A percentile compares a stretch with the other conserved stretches of the same genome.
Evolutionary conservation across 2,888 invertebrate species (phyloP).

Genomic region (Lepetodrilus schrolli): DNA sequence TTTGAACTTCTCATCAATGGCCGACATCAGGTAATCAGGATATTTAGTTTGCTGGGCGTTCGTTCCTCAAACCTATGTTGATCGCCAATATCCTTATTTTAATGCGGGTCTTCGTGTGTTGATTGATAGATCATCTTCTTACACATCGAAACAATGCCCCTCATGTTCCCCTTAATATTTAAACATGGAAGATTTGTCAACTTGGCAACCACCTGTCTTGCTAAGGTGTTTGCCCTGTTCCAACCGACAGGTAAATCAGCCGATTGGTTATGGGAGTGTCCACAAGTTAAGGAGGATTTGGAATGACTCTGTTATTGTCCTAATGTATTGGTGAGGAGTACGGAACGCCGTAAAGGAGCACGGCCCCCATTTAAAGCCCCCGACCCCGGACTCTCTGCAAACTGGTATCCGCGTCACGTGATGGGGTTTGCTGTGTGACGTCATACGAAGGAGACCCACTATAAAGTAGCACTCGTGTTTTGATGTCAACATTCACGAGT

Average conservation of each 20-base stretch:
- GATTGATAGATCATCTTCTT: background rate
- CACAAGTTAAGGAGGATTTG: background rate
- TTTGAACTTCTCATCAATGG: background rate
- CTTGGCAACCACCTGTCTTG: background rate
- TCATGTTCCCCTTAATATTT: too few relatives aligned
- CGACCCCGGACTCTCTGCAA: background rate
- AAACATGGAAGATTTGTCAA: constrained; percentile 8
- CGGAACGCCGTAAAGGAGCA: too few relatives aligned
- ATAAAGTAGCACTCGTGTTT: constrained; percentile 21
- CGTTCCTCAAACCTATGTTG: background rate
- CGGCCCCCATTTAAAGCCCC: background rate
- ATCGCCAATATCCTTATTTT: constrained; percentile 25
- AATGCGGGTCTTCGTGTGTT: background rate
- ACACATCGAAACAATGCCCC: background rate
- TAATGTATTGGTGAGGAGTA: constrained; percentile 22
- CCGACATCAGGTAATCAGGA: background rate
- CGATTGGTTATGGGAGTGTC: background rate
- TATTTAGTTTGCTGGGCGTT: background rate
- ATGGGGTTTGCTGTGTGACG: constrained; percentile 19
- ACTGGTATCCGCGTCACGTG: constrained; percentile 7
- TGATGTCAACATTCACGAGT: constrained; percentile 6
- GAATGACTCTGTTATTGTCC: constrained; percentile 12
- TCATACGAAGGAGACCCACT: background rate
- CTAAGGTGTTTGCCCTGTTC: background rate
- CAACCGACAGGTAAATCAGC: too few relatives aligned